These are phyloP conservation scores for Lampris incognitus DNA, from an alignment of 2,113 vertebrate species.

Conservation along the genomic window DNA sequence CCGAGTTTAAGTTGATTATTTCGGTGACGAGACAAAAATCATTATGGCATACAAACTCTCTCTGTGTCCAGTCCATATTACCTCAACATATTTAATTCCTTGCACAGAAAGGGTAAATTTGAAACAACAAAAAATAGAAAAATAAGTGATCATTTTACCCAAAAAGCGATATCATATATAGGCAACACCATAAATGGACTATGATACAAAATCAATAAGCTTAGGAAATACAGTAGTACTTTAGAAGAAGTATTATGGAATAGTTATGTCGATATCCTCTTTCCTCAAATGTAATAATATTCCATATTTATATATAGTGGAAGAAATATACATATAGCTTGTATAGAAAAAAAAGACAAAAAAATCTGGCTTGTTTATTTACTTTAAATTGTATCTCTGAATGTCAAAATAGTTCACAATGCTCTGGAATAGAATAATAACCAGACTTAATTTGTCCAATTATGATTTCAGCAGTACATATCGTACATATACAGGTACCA, in stretches of 20 bases:
- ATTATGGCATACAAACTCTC: conserved; percentile 13
- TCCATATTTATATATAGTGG: conserved; percentile 66
- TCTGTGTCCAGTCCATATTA: neutral
- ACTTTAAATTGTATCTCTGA: conserved; percentile 49
- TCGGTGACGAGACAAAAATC: conserved; percentile 22
- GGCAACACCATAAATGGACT: conserved; percentile 48
- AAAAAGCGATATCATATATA: conserved; percentile 40
- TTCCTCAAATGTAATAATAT: conserved; percentile 72
- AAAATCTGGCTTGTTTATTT: conserved; percentile 54
- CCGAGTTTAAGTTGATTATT: conserved; percentile 8
- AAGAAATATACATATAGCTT: conserved; percentile 72
- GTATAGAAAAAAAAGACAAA: conserved; percentile 56
- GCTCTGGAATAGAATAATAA: conserved; percentile 68
- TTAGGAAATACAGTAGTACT: conserved; percentile 54
- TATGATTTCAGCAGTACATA: conserved; percentile 70
- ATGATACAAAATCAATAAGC: conserved; percentile 61
- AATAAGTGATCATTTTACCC: conserved; percentile 71
- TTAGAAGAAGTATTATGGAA: conserved; percentile 50
- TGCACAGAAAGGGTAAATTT: neutral
- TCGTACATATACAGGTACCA: conserved; percentile 72
- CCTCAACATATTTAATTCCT: neutral
- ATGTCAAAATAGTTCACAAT: conserved; percentile 73
- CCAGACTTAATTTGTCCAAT: conserved; percentile 58
- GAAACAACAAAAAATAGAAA: conserved; percentile 72
- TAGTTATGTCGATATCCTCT: conserved; percentile 63